These are phyloP conservation scores for Hypomesus transpacificus DNA, from an alignment of 2,113 vertebrate species.

Conservation along the genomic window DNA sequence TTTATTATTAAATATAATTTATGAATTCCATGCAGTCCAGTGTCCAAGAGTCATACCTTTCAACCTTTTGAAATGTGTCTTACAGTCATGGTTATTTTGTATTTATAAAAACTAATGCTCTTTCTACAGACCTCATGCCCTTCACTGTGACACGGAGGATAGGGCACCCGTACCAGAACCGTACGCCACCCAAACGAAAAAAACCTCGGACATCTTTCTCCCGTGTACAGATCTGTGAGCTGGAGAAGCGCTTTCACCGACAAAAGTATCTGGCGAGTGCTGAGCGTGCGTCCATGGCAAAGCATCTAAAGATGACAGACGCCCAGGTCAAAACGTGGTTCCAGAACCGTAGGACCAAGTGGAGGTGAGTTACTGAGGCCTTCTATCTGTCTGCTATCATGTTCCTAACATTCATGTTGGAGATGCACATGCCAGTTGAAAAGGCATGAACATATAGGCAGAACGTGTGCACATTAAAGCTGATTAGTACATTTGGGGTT, in stretches of 20 bases:
- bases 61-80: no score
- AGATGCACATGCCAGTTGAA: no score
- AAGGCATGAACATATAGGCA: no score
- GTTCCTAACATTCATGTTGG: no score
- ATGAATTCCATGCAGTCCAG: background rate
- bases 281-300: slow-evolving; percentile 89
- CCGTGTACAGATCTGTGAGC: slow-evolving; percentile 94
- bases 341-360: slow-evolving; percentile 78
- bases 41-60: no score
- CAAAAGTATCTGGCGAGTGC: slow-evolving; percentile 97
- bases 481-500: no score
- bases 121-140: slow-evolving; percentile 88
- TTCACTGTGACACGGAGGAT: slow-evolving; percentile 95
- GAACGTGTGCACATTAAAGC: no score
- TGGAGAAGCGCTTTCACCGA: slow-evolving; percentile 96
- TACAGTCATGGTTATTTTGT: no score
- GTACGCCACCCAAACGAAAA: slow-evolving; percentile 93
- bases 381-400: background rate
- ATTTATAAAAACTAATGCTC: slow-evolving; percentile 37
- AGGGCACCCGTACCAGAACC: slow-evolving; percentile 88
- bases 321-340: slow-evolving; percentile 89
- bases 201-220: slow-evolving; percentile 97
- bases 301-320: slow-evolving; percentile 97
- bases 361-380: slow-evolving; percentile 78
- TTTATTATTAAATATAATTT: background rate